A percentile compares a stretch with the other conserved stretches of the same genome.
Evolutionary conservation across 2,888 invertebrate genomes (phyloP).

Genomic region (Flexamia atlantica): DNA sequence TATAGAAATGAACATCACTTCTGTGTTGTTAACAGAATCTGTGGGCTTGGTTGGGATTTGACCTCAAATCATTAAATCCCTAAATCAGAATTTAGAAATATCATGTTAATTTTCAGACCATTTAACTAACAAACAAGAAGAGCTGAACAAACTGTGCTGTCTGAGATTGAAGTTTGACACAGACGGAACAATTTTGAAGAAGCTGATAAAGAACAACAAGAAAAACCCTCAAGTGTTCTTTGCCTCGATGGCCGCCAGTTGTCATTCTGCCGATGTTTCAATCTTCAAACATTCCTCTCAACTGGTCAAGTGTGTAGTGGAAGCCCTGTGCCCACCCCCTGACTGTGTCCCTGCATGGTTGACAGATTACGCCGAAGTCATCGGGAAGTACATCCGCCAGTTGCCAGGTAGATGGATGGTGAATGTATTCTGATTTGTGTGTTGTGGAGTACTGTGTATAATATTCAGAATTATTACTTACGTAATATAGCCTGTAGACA

Average conservation of each 20-base stretch:
- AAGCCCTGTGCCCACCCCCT: not conserved
- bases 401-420: conserved; percentile 27
- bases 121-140: conserved; percentile 23
- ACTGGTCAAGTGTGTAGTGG: not conserved
- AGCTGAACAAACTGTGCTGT: conserved; percentile 45
- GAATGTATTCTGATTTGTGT: too few relatives aligned
- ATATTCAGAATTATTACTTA: too few relatives aligned
- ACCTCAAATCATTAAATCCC: too few relatives aligned
- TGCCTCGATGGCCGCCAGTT: conserved; percentile 7
- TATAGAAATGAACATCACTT: too few relatives aligned
- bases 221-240: conserved; percentile 39
- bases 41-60: too few relatives aligned
- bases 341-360: conserved; percentile 32
- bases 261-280: not conserved
- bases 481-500: too few relatives aligned
- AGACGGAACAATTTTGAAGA: conserved; percentile 9
- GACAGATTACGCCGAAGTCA: not conserved
- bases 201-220: conserved; percentile 54
- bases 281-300: conserved; percentile 5
- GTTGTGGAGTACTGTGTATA: too few relatives aligned
- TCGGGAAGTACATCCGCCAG: conserved; percentile 17
- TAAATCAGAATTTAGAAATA: too few relatives aligned
- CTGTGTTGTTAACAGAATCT: too few relatives aligned
- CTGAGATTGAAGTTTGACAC: conserved; percentile 39
- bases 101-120: not conserved